Base-by-base conservation (phyloP, 2,113 vertebrate genomes). In the Merops nubicus region DNA sequence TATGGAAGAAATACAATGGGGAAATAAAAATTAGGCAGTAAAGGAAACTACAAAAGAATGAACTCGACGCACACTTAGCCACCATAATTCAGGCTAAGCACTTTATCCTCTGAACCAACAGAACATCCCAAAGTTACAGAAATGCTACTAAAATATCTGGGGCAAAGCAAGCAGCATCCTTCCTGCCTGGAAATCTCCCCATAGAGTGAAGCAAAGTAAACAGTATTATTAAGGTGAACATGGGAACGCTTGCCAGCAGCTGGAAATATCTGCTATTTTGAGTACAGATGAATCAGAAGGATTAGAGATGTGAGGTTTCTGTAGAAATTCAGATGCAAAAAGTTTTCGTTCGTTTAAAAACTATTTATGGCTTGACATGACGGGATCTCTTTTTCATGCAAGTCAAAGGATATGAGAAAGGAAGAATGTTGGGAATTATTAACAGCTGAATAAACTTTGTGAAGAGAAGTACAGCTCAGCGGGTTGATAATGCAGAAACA, bases 401-500 rank as follows among this genome's bases (percentile, higher is more conserved):
- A 74, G 85, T 86, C 31, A 85, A 97, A 93, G n/a, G 80, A 54
- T 38, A 22, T 79, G 60, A 95, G 78, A 70, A 94, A 95, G 84
- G n/a, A 93, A 90, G 64, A 89, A 83, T 48, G 59, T 3, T 88
- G 67, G 70, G 43, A 93, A 94, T 93, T 90, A 90, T 50, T 80
- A 89, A 33, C 91, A 87, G 79, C 53, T 91, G 95, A 94, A 93
- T 89, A 97, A 91, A 94, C 89, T 91, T 94, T 5, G 1, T 89
- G 34, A 82, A 77, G 50, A 86, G 29, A 91, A 64, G 40, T 18
- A 68, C 70, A 70, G 72, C 36, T 65, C 50, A 85, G 60, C 29
- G 43, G 22, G 76, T 33, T 88, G 42, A 80, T 70, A 90, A 83
- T 9, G n/a, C 47, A 93, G 51, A 72, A 85, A 78, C 15, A 75